phyloP scores from a whole-genome alignment of 2,888 invertebrate genomes.

The Hydroisotoma schaefferi region DNA sequence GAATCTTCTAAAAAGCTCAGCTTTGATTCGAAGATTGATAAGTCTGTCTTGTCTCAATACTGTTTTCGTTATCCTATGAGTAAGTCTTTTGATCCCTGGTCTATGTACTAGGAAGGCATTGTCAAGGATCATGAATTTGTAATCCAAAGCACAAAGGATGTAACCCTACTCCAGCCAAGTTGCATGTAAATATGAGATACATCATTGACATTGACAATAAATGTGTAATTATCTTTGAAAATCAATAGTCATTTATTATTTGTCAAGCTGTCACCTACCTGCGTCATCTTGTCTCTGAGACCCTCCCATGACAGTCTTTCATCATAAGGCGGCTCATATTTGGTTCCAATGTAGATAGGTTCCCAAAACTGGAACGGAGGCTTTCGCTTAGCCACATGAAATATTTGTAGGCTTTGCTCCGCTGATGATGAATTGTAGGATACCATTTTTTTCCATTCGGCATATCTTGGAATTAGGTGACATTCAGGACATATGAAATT shows the following conservation, averaged over 20 bases:
- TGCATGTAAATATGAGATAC: not conserved
- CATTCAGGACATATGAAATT: slow-evolving; percentile 83
- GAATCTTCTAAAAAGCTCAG: slow-evolving; percentile 34
- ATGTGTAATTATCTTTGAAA: not conserved
- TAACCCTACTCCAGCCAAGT: slow-evolving; percentile 50
- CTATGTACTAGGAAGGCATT: slow-evolving; percentile 53
- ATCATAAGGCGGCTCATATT: slow-evolving; percentile 82
- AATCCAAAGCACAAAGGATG: slow-evolving; percentile 52
- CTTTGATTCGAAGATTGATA: slow-evolving; percentile 32
- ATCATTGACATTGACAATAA: not conserved
- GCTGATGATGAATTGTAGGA: slow-evolving; percentile 53
- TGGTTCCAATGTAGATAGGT: slow-evolving; percentile 88
- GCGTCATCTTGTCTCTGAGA: slow-evolving; percentile 92
- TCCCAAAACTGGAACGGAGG: slow-evolving; percentile 83
- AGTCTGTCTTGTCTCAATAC: slow-evolving; percentile 38
- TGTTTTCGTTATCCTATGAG: slow-evolving; percentile 29
- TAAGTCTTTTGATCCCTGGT: slow-evolving; percentile 51
- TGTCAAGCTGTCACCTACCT: too few relatives aligned
- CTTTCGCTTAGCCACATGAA: slow-evolving; percentile 76
- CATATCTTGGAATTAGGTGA: slow-evolving; percentile 57
- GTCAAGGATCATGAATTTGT: slow-evolving; percentile 52
- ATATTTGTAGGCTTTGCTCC: slow-evolving; percentile 80
- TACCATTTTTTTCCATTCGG: slow-evolving; percentile 20
- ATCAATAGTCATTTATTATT: not conserved
- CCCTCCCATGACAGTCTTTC: slow-evolving; percentile 92